Percentiles rank a stretch among this genome's conserved stretches.
Conservation (phyloP, 1,140 invertebrate genomes). For the Formica exsecta region DNA sequence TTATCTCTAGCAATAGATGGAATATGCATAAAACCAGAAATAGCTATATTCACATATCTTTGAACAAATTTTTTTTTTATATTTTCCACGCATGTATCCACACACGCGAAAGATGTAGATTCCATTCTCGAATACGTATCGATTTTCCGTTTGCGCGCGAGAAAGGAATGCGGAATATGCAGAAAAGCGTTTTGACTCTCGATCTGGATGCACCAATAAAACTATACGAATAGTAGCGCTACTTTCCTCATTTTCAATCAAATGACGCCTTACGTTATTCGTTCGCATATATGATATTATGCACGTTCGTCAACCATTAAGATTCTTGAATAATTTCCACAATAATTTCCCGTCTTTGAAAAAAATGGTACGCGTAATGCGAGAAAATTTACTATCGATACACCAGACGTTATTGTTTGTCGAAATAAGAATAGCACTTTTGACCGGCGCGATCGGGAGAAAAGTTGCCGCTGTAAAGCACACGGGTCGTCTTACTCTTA, state of each 20-base stretch:
- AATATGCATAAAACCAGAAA: constrained; percentile 13
- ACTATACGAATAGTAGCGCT: neutral
- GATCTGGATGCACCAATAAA: neutral
- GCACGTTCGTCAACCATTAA: too few species aligned
- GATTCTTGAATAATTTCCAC: neutral
- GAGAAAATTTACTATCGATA: neutral
- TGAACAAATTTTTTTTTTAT: neutral
- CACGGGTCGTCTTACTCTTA: constrained; percentile 71
- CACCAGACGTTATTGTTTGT: neutral
- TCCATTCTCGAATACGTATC: neutral
- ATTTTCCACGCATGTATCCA: neutral
- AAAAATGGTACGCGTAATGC: neutral
- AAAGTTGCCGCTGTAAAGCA: constrained; percentile 67
- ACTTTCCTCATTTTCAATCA: neutral
- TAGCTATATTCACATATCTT: neutral
- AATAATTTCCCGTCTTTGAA: neutral
- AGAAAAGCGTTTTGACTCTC: neutral
- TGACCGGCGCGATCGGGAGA: constrained; percentile 30
- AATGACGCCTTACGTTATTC: neutral
- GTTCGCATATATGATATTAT: neutral
- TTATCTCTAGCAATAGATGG: neutral
- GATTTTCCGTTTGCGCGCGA: neutral
- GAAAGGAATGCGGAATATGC: neutral
- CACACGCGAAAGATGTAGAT: neutral
- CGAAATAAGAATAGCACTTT: constrained; percentile 24